Conservation (phyloP, 2,113 vertebrate species). For the Scomber colias region DNA sequence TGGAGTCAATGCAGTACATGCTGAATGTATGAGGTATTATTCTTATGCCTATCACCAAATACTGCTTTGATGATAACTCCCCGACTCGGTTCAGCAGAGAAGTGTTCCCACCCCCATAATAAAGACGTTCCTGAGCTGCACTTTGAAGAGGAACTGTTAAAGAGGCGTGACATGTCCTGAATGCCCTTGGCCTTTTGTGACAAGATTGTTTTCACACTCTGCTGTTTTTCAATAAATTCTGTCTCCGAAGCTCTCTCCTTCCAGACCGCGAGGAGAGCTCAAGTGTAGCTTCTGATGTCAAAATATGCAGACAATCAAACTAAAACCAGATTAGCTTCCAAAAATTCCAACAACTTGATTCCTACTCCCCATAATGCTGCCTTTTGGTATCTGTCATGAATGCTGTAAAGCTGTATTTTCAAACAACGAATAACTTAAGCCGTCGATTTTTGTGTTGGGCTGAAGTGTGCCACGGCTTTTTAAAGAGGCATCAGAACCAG, state of each 20-base stretch:
- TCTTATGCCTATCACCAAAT: not conserved
- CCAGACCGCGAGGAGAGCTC: not conserved
- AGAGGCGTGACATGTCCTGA: not conserved
- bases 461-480: conserved; percentile 35
- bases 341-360: conserved; percentile 11
- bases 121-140: conserved; percentile 11
- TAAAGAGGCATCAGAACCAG: conserved; percentile 29
- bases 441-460: conserved; percentile 15
- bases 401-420: not conserved
- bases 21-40: not conserved
- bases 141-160: conserved; percentile 29
- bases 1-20: not conserved
- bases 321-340: conserved; percentile 32
- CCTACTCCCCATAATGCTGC: not conserved
- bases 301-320: conserved; percentile 17
- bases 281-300: not conserved
- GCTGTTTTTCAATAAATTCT: conserved; percentile 19
- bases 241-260: not conserved
- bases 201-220: conserved; percentile 14
- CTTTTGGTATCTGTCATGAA: conserved; percentile 30
- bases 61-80: conserved; percentile 26
- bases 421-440: conserved; percentile 27
- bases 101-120: not conserved
- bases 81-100: not conserved
- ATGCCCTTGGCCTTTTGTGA: conserved; percentile 38